Percentiles rank a stretch among this genome's conserved stretches.
These are phyloP conservation scores for Alaudala cheleensis DNA, from an alignment of 2,113 vertebrate genomes.

Conservation along the genomic window DNA sequence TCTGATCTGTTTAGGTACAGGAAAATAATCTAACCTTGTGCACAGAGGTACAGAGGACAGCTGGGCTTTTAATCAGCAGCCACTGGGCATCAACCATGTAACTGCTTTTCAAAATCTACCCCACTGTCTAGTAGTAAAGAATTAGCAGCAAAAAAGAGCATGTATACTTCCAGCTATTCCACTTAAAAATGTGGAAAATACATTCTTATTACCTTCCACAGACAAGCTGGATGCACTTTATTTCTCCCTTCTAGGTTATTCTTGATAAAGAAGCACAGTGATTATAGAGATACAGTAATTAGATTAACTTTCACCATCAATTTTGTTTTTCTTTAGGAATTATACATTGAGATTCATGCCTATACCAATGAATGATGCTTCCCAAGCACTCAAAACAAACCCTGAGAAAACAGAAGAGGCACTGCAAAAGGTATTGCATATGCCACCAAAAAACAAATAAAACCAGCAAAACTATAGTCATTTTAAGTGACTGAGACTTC, in stretches of 20 bases:
- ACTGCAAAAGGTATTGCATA: slow-evolving; percentile 84
- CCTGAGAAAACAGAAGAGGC: slow-evolving; percentile 97
- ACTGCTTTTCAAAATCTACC: neutral
- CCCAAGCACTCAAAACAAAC: slow-evolving; percentile 93
- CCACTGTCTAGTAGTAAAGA: neutral
- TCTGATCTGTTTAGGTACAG: neutral
- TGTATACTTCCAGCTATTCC: neutral
- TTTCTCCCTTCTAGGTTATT: neutral
- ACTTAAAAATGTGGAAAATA: neutral
- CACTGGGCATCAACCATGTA: neutral
- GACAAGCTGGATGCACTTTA: neutral
- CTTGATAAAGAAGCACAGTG: neutral
- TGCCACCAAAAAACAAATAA: neutral
- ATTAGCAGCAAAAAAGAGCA: neutral
- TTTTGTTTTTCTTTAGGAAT: slow-evolving; percentile 78
- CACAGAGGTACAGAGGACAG: neutral
- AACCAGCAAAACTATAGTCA: neutral
- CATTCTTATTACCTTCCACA: neutral
- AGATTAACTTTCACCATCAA: neutral
- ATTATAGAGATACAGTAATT: neutral
- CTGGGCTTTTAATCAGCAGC: neutral
- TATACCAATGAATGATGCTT: slow-evolving; percentile 95
- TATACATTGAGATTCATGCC: slow-evolving; percentile 97
- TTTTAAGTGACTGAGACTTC: neutral
- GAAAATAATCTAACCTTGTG: neutral